Base-by-base conservation (phyloP, 92 coral and sea anemone genomes). In the Phenganax subtilis region DNA sequence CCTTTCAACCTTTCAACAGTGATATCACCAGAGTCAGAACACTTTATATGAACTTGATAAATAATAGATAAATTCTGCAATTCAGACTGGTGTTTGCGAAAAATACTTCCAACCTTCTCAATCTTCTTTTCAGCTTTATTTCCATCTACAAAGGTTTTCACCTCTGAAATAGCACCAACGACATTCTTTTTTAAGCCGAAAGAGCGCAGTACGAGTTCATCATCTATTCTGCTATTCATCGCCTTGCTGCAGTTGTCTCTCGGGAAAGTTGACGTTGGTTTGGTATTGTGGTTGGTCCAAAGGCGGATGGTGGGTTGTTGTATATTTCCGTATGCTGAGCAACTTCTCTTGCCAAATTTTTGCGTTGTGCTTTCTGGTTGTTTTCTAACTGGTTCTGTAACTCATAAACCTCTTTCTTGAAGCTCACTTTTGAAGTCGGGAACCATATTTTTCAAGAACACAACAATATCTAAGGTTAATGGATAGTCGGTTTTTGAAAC, bases 391-490 rank as follows among this genome's bases (percentile, higher is more conserved):
- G 65, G 27, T 14, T 14, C 27, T 59, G 65, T 0, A 25, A 25
- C n/a, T 14, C 65, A 59, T 3, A 6, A 59, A 25, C 16, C 75
- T n/a, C 75, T 71, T 51, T 73, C 20, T 52, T 73, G 57, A 17
- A 52, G 57, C 55, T 56, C 31, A 51, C 47, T 37, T 37, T 73
- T 29, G 55, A 73, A 73, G 47, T 73, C 77, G n/a, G 77, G 58
- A 59, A 73, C 31, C 77, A 73, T 73, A 29, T 51, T 73, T 54
- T 73, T 51, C 77, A 51, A 59, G 55, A 73, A 73, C 15, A 73
- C 77, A 27, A 73, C 77, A 54, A 73, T 73, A 20, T 52, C n/a
- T 5, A 73, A n/a, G 7, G 16, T 10, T 28, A 73, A 15, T 29
- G 12, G 7, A 29, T 73, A 73, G 59, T 73, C 47, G n/a, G 9